Conservation (phyloP, 2,113 vertebrate species). For the Pomatorhinus ruficollis region DNA sequence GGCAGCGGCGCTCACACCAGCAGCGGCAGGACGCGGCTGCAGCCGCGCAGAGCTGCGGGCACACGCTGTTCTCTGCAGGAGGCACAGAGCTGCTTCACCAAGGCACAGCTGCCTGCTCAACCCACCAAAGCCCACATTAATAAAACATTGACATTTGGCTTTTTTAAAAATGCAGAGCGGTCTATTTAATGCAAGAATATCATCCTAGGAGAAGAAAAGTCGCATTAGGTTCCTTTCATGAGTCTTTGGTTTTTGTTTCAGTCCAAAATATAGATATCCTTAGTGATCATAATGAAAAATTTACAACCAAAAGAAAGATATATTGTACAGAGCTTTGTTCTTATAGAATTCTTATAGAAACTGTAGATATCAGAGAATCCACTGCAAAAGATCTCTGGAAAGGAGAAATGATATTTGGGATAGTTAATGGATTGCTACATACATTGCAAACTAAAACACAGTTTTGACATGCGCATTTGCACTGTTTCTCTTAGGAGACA, state of each 20-base stretch:
- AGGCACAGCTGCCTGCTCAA: not conserved
- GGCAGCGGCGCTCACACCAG: rapidly evolving
- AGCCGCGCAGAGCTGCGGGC: not conserved
- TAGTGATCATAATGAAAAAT: not conserved
- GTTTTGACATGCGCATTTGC: not conserved
- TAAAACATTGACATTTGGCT: not conserved
- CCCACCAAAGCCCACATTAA: not conserved
- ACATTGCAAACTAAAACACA: not conserved
- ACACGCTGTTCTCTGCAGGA: not conserved
- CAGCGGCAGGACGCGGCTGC: rapidly evolving
- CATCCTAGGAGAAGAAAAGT: not conserved
- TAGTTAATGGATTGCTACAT: not conserved
- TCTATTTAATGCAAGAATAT: not conserved
- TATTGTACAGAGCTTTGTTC: not conserved
- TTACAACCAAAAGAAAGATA: not conserved
- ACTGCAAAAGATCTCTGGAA: not conserved
- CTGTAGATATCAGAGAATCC: not conserved
- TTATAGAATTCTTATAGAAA: no score
- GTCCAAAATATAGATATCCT: rapidly evolving
- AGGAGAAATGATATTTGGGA: not conserved
- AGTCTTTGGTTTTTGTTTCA: not conserved
- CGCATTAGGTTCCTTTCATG: not conserved
- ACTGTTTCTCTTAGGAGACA: not conserved
- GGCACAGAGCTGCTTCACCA: not conserved
- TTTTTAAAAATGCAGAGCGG: not conserved